Evolutionary conservation across 1,140 invertebrate species (phyloP).

Genomic region (Temnothorax curvispinosus): DNA sequence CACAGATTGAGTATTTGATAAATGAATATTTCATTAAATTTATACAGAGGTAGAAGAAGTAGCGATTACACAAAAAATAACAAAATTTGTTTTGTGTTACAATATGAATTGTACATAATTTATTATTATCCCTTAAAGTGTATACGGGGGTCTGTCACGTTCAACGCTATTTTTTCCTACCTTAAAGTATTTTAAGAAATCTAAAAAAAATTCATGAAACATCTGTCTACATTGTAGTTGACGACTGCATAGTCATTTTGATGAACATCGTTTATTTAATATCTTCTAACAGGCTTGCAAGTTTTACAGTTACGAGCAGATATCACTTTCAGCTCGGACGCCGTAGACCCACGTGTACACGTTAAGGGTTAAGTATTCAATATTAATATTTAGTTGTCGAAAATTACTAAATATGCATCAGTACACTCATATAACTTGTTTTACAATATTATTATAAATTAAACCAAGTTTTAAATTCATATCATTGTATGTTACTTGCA

Average conservation of each 20-base stretch:
- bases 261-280: too few species aligned
- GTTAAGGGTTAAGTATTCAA: not conserved
- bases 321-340: too few species aligned
- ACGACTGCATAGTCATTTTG: too few species aligned
- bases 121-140: not conserved
- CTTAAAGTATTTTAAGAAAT: too few species aligned
- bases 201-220: too few species aligned
- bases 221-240: too few species aligned
- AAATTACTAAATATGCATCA: conserved; percentile 9
- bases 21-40: conserved; percentile 59
- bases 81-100: not conserved
- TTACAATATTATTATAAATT: not conserved
- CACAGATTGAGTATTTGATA: conserved; percentile 54
- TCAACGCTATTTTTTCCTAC: too few species aligned
- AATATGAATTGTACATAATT: conserved; percentile 5
- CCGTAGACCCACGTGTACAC: too few species aligned
- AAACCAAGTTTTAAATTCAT: not conserved
- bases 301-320: too few species aligned
- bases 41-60: not conserved
- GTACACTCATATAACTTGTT: not conserved
- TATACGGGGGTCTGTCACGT: too few species aligned
- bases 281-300: too few species aligned
- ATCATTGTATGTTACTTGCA: not conserved
- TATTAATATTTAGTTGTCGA: not conserved
- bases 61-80: not conserved